Base-by-base conservation (phyloP, 2,113 vertebrate species). In the Turdus rufiventris region DNA sequence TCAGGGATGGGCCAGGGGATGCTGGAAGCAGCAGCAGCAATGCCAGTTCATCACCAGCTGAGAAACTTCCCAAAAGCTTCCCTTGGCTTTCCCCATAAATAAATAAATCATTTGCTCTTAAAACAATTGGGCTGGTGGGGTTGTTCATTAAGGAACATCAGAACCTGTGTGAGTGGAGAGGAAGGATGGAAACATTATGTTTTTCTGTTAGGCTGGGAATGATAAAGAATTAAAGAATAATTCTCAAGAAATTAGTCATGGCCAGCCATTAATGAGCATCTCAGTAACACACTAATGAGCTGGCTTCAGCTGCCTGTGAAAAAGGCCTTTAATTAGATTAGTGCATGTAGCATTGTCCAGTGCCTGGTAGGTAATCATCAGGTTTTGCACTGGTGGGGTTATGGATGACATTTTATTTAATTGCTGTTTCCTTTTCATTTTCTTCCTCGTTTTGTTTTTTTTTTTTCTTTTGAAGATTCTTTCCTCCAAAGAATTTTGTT, bases 261-360 rank as follows among this genome's bases (percentile, higher is more conserved):
- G 94, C 71, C 95, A 93, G 75, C 89, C 84, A 92, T 96, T 98
- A 97, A 93, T 95, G 90, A 97, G 94, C 92, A 87, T 97, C 95
- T 93, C 29, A 2, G 89, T 88, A 96, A 40, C 94, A 81, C 91
- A 66, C 72, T 97, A 96, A 98, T 96, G 94, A 97, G 92, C 75
- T 91, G 87, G 61, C 89, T 96, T 93, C 89, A 92, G 90, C 91
- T 88, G 85, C 86, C 91, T 94, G 77, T 90, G 76, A 70, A 71
- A 95, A 95, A 85, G 38, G 45, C 81, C 78, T 96, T 97, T 97
- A 98, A 97, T 98, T 96, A 97, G 96, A 97, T 97, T 96, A 97
- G 96, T 96, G 94, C 92, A 87, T 97, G 86, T 93, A 94, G 89
- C 91, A 94, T 97, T 93, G 96, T 96, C 93, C 93, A 61, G 83